Evolutionary conservation across 2,888 invertebrate genomes (phyloP).

Genomic region (Lasioglossum vierecki): DNA sequence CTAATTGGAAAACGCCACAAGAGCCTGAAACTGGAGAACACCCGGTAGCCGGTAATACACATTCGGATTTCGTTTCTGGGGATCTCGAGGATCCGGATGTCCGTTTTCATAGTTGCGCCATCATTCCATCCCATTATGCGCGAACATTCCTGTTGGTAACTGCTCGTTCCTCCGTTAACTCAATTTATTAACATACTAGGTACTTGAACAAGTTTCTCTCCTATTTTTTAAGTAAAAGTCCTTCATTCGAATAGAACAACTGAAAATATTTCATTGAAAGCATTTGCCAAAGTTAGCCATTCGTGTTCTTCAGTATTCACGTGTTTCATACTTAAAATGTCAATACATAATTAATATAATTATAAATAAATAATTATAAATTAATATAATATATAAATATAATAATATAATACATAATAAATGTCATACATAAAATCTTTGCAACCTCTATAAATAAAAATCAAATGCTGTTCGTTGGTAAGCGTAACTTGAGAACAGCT

Average conservation of each 20-base stretch:
- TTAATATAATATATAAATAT: too few species aligned
- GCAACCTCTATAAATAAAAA: too few species aligned
- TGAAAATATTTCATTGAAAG: neutral
- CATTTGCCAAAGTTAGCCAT: too few species aligned
- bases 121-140: neutral
- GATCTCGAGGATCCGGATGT: slow-evolving; percentile 44
- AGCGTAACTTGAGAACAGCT: too few species aligned
- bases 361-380: too few species aligned
- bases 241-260: neutral
- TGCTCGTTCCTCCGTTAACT: neutral
- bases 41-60: slow-evolving; percentile 61
- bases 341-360: too few species aligned
- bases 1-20: slow-evolving; percentile 68
- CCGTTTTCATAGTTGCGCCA: slow-evolving; percentile 23
- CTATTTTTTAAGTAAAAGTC: neutral
- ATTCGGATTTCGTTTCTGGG: slow-evolving; percentile 29
- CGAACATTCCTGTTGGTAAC: neutral
- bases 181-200: neutral
- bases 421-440: too few species aligned
- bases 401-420: too few species aligned
- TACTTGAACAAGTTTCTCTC: neutral
- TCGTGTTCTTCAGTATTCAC: neutral
- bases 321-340: neutral
- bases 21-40: slow-evolving; percentile 55
- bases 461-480: too few species aligned